phyloP scores from a whole-genome alignment of 2,888 invertebrate genomes.

The Drosophila phalerata region DNA sequence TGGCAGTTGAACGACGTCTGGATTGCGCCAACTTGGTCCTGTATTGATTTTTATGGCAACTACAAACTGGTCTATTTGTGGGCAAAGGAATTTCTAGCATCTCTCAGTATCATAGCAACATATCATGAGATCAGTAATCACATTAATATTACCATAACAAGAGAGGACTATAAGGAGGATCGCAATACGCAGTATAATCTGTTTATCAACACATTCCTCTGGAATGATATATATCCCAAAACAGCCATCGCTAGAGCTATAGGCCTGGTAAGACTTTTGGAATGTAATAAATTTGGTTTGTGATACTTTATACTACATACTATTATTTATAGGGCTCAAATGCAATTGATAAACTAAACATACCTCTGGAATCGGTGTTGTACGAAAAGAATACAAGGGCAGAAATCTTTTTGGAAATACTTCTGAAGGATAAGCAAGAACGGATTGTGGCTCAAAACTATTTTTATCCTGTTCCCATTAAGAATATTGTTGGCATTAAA shows the following conservation, averaged over 20 bases:
- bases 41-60: slow-evolving; percentile 88
- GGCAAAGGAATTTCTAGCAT: slow-evolving; percentile 93
- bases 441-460: slow-evolving; percentile 88
- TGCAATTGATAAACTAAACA: slow-evolving; percentile 59
- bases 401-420: slow-evolving; percentile 75
- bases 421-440: slow-evolving; percentile 83
- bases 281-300: background rate
- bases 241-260: slow-evolving; percentile 63
- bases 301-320: background rate
- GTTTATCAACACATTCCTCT: slow-evolving; percentile 88
- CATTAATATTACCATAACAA: slow-evolving; percentile 88
- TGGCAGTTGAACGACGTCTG: slow-evolving; percentile 99
- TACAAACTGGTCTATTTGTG: slow-evolving; percentile 91
- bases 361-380: slow-evolving; percentile 61
- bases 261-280: slow-evolving; percentile 64
- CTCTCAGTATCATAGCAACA: slow-evolving; percentile 89
- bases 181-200: slow-evolving; percentile 86
- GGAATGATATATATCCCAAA: slow-evolving; percentile 86
- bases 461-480: slow-evolving; percentile 88
- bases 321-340: slow-evolving; percentile 70
- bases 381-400: slow-evolving; percentile 40
- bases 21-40: slow-evolving; percentile 98
- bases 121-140: slow-evolving; percentile 85
- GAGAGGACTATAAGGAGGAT: slow-evolving; percentile 87
- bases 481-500: slow-evolving; percentile 86